phyloP scores from a whole-genome alignment of 2,888 invertebrate species.

The Iphiclides podalirius region DNA sequence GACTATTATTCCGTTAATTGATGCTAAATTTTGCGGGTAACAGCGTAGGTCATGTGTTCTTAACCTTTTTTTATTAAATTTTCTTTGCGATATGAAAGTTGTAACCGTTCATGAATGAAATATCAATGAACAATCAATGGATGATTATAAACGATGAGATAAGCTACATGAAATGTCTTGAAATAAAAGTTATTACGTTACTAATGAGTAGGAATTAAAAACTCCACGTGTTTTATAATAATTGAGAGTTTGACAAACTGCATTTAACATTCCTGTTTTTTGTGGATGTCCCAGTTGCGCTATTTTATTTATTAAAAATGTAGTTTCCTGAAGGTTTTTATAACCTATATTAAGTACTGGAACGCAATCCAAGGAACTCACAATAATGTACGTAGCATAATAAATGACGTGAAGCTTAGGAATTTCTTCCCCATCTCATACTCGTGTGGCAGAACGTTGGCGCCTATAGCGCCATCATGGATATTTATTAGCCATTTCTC shows the following conservation, averaged over 20 bases:
- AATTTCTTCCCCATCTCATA: slow-evolving; percentile 26
- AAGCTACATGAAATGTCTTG: neutral
- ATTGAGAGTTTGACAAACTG: no score
- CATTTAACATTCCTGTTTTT: no score
- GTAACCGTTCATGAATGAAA: slow-evolving; percentile 24
- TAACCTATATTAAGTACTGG: no score
- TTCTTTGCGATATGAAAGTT: slow-evolving; percentile 31
- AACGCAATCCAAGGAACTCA: no score
- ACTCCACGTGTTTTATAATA: no score
- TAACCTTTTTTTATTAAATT: slow-evolving; percentile 60
- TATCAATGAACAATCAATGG: slow-evolving; percentile 14
- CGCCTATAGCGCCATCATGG: slow-evolving; percentile 67
- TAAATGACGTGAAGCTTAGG: no score
- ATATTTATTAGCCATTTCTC: slow-evolving; percentile 66
- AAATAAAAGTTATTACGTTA: no score
- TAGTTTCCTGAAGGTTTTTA: no score
- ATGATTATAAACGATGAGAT: slow-evolving; percentile 1
- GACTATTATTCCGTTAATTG: slow-evolving; percentile 71
- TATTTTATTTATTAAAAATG: no score
- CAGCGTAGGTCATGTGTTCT: slow-evolving; percentile 53
- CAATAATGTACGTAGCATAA: no score
- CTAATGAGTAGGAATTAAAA: no score
- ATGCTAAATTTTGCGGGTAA: slow-evolving; percentile 57
- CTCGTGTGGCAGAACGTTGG: slow-evolving; percentile 55
- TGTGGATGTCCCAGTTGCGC: no score